Conservation (phyloP, 2,113 vertebrate genomes). For the Limanda limanda region DNA sequence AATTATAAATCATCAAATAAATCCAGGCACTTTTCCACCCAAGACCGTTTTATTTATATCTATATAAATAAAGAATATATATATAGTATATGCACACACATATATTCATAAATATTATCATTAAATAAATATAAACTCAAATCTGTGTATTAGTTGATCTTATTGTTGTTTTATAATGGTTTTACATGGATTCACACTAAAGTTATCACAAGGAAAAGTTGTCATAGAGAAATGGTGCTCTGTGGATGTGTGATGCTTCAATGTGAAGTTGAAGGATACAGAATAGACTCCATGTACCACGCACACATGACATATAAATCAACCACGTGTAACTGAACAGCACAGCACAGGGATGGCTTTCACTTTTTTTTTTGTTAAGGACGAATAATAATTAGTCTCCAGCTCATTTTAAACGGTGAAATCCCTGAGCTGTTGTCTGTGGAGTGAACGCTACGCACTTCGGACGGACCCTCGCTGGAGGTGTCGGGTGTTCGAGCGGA, state of each 20-base stretch:
- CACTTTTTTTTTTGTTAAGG: not conserved
- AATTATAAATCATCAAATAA: no score
- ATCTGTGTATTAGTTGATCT: no score
- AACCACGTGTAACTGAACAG: not conserved
- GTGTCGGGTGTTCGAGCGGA: not conserved
- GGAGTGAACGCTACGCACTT: not conserved
- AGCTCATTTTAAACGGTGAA: no score
- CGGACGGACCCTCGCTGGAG: not conserved
- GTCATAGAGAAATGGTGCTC: not conserved
- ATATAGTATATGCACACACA: no score
- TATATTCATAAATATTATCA: no score
- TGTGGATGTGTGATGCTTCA: conserved; percentile 4
- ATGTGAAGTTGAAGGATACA: not conserved
- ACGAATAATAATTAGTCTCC: not conserved
- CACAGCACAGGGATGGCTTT: not conserved
- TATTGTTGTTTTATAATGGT: not conserved
- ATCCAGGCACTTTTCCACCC: no score
- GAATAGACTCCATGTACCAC: no score
- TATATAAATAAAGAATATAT: no score
- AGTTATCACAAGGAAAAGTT: not conserved
- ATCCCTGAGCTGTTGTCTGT: no score
- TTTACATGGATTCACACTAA: not conserved
- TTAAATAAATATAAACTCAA: no score
- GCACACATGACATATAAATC: not conserved
- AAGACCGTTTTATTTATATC: no score